Conservation (phyloP, 1,140 invertebrate species). For the Augochlora pura region DNA sequence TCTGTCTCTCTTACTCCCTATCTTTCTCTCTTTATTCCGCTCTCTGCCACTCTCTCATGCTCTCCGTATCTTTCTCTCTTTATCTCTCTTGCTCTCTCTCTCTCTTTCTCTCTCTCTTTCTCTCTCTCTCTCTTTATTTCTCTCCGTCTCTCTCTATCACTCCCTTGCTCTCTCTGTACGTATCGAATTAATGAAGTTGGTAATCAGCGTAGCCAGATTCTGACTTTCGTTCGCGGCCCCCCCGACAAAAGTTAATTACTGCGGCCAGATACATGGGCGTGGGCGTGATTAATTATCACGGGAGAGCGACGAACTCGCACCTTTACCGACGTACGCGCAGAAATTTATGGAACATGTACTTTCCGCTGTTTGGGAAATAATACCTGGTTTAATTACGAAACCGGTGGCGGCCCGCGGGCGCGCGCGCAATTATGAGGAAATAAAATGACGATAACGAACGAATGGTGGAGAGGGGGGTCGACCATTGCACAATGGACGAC, state of each 20-base stretch:
- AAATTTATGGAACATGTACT: constrained; percentile 52
- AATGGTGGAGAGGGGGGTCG: too few species aligned
- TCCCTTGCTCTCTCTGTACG: constrained; percentile 2
- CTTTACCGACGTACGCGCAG: constrained; percentile 50
- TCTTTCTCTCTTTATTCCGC: too few species aligned
- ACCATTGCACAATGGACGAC: constrained; percentile 11
- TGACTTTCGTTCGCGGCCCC: constrained; percentile 40
- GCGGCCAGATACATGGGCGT: constrained; percentile 48
- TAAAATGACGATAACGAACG: constrained; percentile 47
- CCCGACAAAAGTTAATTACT: constrained; percentile 52
- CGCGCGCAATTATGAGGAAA: constrained; percentile 38
- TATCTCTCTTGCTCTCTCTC: too few species aligned
- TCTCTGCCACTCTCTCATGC: too few species aligned
- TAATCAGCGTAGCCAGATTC: constrained; percentile 51
- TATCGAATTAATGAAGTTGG: constrained; percentile 56
- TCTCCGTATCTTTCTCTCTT: too few species aligned
- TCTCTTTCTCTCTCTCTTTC: too few species aligned
- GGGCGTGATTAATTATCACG: constrained; percentile 51
- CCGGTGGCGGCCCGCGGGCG: neutral
- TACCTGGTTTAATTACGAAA: constrained; percentile 49
- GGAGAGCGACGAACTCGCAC: constrained; percentile 37
- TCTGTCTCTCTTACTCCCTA: too few species aligned
- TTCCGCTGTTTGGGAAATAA: constrained; percentile 44
- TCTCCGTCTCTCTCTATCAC: too few species aligned
- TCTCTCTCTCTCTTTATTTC: too few species aligned